phyloP scores from a whole-genome alignment of 2,888 invertebrate genomes.

The Tenthredo notha region DNA sequence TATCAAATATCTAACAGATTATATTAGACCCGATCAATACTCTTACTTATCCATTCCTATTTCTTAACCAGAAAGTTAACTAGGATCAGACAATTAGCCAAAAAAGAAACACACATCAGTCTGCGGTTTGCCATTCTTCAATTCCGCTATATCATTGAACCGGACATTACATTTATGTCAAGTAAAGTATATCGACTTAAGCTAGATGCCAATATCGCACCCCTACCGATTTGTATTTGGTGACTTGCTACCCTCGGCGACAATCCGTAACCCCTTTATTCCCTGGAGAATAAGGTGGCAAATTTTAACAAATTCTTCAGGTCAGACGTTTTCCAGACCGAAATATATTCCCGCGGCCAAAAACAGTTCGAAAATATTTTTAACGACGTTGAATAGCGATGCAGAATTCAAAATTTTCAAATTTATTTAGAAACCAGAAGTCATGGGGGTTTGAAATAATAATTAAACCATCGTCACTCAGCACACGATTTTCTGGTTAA shows the following conservation, averaged over 20 bases:
- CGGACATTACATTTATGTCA: constrained; percentile 18
- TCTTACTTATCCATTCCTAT: not conserved
- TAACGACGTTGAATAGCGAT: no score
- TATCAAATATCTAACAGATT: not conserved
- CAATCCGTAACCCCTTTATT: constrained; percentile 41
- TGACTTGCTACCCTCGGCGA: constrained; percentile 3
- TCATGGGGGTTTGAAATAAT: no score
- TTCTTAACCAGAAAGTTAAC: not conserved
- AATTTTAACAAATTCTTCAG: constrained; percentile 1
- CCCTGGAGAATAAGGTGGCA: constrained; percentile 1
- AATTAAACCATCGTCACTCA: no score
- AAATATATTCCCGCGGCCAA: not conserved
- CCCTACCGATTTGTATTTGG: constrained; percentile 42
- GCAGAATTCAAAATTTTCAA: no score
- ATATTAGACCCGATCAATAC: not conserved
- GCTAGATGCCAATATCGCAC: constrained; percentile 37
- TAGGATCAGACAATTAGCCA: not conserved
- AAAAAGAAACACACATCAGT: not conserved
- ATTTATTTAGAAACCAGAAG: no score
- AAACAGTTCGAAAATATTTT: not conserved
- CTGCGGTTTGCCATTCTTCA: not conserved
- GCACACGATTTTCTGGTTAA: no score
- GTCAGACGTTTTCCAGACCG: not conserved
- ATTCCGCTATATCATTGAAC: not conserved
- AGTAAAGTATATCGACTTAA: constrained; percentile 2